phyloP scores from a whole-genome alignment of 2,113 vertebrate species.

The Coryphaenoides rupestris region DNA sequence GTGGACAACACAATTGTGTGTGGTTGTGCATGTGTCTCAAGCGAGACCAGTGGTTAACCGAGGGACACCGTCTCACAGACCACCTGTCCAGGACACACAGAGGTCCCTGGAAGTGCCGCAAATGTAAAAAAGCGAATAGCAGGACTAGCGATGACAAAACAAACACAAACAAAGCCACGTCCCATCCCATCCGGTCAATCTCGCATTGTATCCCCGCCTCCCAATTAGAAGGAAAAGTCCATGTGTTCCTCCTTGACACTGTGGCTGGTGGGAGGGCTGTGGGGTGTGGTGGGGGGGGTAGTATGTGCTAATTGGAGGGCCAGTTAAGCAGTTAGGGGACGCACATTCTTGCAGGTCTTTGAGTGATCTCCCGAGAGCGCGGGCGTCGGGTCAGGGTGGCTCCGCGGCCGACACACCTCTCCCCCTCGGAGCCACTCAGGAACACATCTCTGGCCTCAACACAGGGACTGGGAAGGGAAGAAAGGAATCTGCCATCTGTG shows the following conservation, averaged over 20 bases:
- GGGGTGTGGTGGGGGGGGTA: constrained; percentile 30
- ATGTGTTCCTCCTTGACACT: constrained; percentile 8
- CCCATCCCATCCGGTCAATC: neutral
- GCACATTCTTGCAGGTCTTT: constrained; percentile 77
- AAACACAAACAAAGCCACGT: constrained; percentile 15
- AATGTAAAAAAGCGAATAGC: neutral
- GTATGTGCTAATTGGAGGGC: constrained; percentile 74
- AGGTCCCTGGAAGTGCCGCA: neutral
- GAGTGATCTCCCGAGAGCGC: constrained; percentile 82
- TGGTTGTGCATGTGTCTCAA: too few relatives aligned
- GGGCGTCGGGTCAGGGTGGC: constrained; percentile 32
- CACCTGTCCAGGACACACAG: neutral
- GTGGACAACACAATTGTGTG: too few relatives aligned
- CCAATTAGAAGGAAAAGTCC: constrained; percentile 32
- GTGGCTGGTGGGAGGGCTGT: constrained; percentile 23
- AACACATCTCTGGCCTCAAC: constrained; percentile 7
- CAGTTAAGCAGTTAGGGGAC: constrained; percentile 77
- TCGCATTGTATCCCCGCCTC: neutral
- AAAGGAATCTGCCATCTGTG: constrained; percentile 60
- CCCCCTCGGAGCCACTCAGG: constrained; percentile 6
- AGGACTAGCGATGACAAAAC: constrained; percentile 17
- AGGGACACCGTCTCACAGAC: neutral
- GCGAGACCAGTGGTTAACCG: too few relatives aligned
- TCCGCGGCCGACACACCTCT: constrained; percentile 38
- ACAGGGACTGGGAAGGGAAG: constrained; percentile 17